Evolutionary conservation across 2,113 vertebrate species (phyloP), one percentile per base, ranked within the genome.

Genomic region (Psilopogon haemacephalus): DNA sequence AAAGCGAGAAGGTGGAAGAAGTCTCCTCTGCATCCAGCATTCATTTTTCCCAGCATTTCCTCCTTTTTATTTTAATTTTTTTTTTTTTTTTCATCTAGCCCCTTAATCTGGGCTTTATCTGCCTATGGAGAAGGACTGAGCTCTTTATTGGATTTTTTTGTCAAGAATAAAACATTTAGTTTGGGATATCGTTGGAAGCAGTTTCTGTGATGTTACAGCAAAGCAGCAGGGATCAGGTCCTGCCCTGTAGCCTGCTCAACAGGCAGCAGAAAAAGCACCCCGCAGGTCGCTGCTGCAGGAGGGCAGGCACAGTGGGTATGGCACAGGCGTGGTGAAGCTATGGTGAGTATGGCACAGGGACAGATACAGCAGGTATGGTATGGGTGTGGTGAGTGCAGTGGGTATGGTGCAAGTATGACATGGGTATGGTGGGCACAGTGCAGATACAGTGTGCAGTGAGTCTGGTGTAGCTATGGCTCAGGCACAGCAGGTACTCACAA

Each of bases 121-220:
- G 97, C 96, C 97, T 95, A 94, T 94, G 96, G 97, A 97, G 97
- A 94, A 96, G 96, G 97, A 95, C 97, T 97, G 97, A 98, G 97
- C 97, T 97, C 97, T 98, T 98, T 97, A 98, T 97, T 98, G 97
- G 97, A 97, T 97, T 98, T 98, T 98, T 98, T 97, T 97, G 97
- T 97, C 97, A 97, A 96, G 97, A 97, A 98, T 97, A 97, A 98
- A 96, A 96, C 95, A 97, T 98, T 97, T 93, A 55, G 95, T 97
- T 97, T 96, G 97, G 98, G 97, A 97, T 97, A 94, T 95, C 79
- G 96, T 56, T 56, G 91, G 97, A 95, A 97, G 89, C 7, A 77
- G 96, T 96, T 97, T 95, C 95, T 38, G 88, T 72, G 97, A 96
- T 95, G 89, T 97, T 97, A 96, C 77, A 88, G 79, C 71, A 95